Evolutionary conservation across 53 echinoderm and acorn worm genomes (phyloP), one percentile per base, ranked within the genome.

Genomic region (Holothuria scabra): DNA sequence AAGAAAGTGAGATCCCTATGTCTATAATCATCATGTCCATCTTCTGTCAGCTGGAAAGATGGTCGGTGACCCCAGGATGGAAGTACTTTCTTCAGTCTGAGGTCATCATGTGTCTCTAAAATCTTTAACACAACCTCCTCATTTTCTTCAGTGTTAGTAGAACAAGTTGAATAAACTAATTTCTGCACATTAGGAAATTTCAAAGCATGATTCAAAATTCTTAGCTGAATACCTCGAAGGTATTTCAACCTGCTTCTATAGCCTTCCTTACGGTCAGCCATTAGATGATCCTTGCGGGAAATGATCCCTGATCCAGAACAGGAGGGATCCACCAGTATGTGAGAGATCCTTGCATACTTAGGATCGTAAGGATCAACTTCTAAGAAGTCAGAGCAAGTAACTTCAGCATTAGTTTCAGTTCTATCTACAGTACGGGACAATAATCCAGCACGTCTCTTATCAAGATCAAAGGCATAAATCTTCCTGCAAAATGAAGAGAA

Each of bases 131-230:
- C 92, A 21, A 97, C 97, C 4, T 90, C 83, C 83, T 94, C 97
- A 46, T 97, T 97, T 78, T 97, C 97, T 65, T 86, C 85, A 22
- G 67, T 52, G 70, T 92, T 83, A 18, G 90, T 56, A 0, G 97
- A 97, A 84, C 97, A 97, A 16, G 97, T 97, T 20, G 97, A 97
- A 68, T 97, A 97, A 56, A 94, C 92, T 31, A 97, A 86, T 46
- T 92, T 85, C 82, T 88, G 79, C 22, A 85, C 94, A 6, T 59
- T 56, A 0, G 97, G 97, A 23, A 97, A 97, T 8, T 86, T 86
- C 59, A 97, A 67, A 4, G 97, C 97, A 57, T 97, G 97, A 22
- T 61, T 79, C 52, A 97, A 65, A 74, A 97, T 79, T 10, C 78
- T 83, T 7, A 83, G 37, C 64, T 96, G 96, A 28, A 94, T 60